Base-by-base conservation (phyloP, 2,797 vertebrate species). In the Neomorphus geoffroyi region DNA sequence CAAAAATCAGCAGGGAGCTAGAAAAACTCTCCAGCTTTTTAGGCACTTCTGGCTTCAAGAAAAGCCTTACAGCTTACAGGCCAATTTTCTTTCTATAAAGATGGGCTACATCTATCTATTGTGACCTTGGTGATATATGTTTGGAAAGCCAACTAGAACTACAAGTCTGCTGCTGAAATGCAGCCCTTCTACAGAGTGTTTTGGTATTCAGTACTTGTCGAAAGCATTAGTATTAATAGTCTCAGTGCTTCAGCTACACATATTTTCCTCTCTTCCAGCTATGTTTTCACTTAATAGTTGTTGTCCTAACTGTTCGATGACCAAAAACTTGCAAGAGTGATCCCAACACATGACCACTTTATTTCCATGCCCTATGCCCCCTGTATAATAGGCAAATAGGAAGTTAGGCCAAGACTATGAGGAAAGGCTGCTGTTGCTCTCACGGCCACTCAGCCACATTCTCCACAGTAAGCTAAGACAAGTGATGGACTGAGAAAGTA, bases 21-120 rank as follows among this genome's bases (percentile, higher is more conserved):
- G 58, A 46, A 92, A 54, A 89, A 78, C 79, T 94, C 78, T 91
- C n/a, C 58, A 64, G 33, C 32, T 89, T 61, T 5, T 64, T 81
- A 92, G 84, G 46, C 80, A 69, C 35, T 92, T 88, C 58, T 78
- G 61, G 32, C 66, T 91, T 56, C 37, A 93, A 13, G 13, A 82
- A 69, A 50, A 88, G 27, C n/a, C 77, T 82, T 58, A 66, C 57
- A 89, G 77, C 54, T 90, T 81, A 57, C 11, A 72, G 43, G 11
- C 71, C 48, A 18, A 13, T 66, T 71, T 92, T 91, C 64, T 73
- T 77, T 87, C 70, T 84, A 4, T 39, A 72, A 80, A 86, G 78
- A 83, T 62, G 69, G 30, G 41, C 41, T 83, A 60, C 53, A 32
- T 81, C 39, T 93, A 51, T 50, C 70, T 81, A 5, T 22, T 93